Percentiles rank a stretch among this genome's conserved stretches.
phyloP scores from a whole-genome alignment of 2,113 vertebrate genomes.

The Orcinus orca region DNA sequence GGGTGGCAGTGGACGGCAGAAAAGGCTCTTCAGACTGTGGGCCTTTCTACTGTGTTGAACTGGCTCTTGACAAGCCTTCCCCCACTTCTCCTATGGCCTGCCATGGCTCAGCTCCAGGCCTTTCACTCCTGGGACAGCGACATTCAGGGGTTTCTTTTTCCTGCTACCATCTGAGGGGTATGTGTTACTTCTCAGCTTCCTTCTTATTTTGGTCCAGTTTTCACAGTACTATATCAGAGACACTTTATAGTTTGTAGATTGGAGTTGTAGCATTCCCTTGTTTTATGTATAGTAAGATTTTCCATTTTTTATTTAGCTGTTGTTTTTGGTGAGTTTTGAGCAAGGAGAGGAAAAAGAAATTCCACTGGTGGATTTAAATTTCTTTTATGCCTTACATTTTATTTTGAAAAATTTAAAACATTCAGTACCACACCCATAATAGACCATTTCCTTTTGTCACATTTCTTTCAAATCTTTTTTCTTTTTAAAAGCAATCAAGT shows the following conservation, averaged over 20 bases:
- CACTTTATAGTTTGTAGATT: not conserved
- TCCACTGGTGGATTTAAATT: not conserved
- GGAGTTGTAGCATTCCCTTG: not conserved
- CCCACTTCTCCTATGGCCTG: no score
- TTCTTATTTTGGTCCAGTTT: not conserved
- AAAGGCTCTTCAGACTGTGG: not conserved
- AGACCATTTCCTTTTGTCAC: not conserved
- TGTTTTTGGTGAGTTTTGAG: not conserved
- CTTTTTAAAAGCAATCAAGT: not conserved
- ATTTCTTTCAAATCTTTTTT: not conserved
- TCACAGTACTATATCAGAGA: not conserved
- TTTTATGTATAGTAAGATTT: not conserved
- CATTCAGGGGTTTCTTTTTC: not conserved
- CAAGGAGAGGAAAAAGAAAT: not conserved
- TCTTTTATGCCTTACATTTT: not conserved
- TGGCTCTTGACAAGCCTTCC: not conserved
- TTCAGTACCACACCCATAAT: not conserved
- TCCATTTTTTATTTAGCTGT: not conserved
- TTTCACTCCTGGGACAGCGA: not conserved
- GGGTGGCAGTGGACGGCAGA: not conserved
- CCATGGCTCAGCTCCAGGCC: not conserved
- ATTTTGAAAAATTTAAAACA: not conserved
- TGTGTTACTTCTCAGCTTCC: not conserved
- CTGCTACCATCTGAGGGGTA: not conserved
- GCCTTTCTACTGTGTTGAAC: not conserved